Evolutionary conservation across 2,113 vertebrate genomes (phyloP).

Genomic region (Stomatorhinus ivindoensis): DNA sequence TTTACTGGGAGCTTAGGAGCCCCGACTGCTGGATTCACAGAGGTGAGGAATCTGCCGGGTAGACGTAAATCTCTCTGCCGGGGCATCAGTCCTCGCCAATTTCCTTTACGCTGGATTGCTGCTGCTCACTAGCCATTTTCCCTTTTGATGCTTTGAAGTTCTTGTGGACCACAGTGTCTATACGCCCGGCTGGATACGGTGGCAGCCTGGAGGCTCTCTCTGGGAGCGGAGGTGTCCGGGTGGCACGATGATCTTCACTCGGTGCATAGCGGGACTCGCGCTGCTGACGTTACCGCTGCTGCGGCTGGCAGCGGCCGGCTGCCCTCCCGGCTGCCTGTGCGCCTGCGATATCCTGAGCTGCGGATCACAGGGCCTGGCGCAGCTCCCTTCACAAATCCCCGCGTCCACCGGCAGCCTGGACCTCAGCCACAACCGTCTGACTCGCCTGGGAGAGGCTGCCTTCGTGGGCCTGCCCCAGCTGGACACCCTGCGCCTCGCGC

Average conservation of each 20-base stretch:
- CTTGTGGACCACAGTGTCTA: background rate
- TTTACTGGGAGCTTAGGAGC: background rate
- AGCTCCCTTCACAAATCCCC: slow-evolving; percentile 62
- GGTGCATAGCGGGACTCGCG: slow-evolving; percentile 12
- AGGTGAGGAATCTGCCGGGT: background rate
- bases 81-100: background rate
- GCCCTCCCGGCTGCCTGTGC: slow-evolving; percentile 68
- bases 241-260: slow-evolving; percentile 33
- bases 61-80: background rate
- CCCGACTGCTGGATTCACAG: background rate
- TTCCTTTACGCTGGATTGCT: background rate
- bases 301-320: slow-evolving; percentile 29
- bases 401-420: slow-evolving; percentile 67
- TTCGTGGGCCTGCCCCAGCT: slow-evolving; percentile 65
- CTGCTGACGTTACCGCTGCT: slow-evolving; percentile 25
- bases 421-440: slow-evolving; percentile 79
- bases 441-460: slow-evolving; percentile 52
- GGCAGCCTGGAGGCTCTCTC: slow-evolving; percentile 24
- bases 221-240: slow-evolving; percentile 9
- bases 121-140: background rate
- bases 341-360: slow-evolving; percentile 87
- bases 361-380: slow-evolving; percentile 56
- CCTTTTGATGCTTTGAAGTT: background rate
- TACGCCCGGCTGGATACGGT: background rate
- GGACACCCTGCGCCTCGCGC: slow-evolving; percentile 66